Evolutionary conservation across 2,888 invertebrate species (phyloP).

Genomic region (Scrobipalpa atriplicella): DNA sequence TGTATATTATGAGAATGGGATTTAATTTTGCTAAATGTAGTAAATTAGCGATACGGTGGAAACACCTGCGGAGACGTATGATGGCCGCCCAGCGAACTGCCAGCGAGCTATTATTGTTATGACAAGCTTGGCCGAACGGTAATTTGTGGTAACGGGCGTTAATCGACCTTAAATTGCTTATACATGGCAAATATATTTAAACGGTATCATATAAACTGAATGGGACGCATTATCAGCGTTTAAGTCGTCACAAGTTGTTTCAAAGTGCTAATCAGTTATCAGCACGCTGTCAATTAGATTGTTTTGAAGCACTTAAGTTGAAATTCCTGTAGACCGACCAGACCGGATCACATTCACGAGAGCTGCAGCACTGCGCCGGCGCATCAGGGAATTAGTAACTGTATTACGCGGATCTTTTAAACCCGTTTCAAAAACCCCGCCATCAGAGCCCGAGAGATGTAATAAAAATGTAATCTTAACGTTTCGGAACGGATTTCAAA

Average conservation of each 20-base stretch:
- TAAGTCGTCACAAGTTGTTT: slow-evolving; percentile 11
- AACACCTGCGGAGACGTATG: slow-evolving; percentile 22
- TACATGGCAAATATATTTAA: slow-evolving; percentile 29
- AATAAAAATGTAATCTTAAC: slow-evolving; percentile 20
- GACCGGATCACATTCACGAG: slow-evolving; percentile 13
- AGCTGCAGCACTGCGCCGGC: not conserved
- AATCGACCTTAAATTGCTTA: slow-evolving; percentile 33
- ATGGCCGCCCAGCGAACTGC: slow-evolving; percentile 12
- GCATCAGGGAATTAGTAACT: slow-evolving; percentile 20
- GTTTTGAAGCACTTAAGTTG: slow-evolving; percentile 2
- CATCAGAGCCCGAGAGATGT: not conserved
- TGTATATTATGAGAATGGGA: slow-evolving; percentile 13
- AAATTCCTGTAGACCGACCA: slow-evolving; percentile 6
- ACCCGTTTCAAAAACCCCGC: slow-evolving; percentile 7
- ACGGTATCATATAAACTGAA: slow-evolving; percentile 22
- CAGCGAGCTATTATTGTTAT: slow-evolving; percentile 28
- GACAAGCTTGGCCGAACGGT: slow-evolving; percentile 27
- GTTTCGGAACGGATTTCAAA: slow-evolving; percentile 14
- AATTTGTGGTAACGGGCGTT: slow-evolving; percentile 33
- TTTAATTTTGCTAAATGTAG: slow-evolving; percentile 20
- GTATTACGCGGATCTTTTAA: slow-evolving; percentile 20
- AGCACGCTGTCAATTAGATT: slow-evolving; percentile 18
- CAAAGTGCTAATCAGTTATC: slow-evolving; percentile 16
- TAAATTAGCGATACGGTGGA: slow-evolving; percentile 12
- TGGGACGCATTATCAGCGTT: slow-evolving; percentile 15